Base-by-base conservation (phyloP, 2,113 vertebrate genomes). In the Ochotona princeps region DNA sequence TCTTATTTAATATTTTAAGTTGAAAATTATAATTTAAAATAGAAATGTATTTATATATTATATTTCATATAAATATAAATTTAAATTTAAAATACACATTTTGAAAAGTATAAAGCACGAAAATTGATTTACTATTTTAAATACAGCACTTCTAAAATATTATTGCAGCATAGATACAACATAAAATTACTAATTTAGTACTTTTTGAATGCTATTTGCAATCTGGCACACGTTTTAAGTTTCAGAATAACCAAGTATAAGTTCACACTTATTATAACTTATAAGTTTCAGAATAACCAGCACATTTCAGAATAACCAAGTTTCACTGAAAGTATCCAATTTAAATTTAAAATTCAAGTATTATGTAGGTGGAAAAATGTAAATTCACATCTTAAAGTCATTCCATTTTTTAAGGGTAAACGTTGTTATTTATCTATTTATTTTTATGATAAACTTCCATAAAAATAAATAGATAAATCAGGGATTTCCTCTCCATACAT, bases 111-210 rank as follows among this genome's bases (percentile, higher is more conserved):
- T n/a, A 65, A 73, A n/a, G 28, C 61, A 70, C 44, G 25, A 28
- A 82, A 92, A 60, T 87, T 81, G 65, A 60, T 82, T 66, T 65
- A 61, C 9, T 79, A 32, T 83, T 89, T 88, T 69, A 69, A 54
- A 60, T 5, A 30, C 23, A 83, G 30, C 28, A 20, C 78, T 57
- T 23, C 14, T 2, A 44, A 90, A 89, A 17, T 90, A 69, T 91
- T 54, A 61, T 70, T 87, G 66, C 2, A 83, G 49, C 8, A 57
- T 81, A 63, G 11, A 89, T 2, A 25, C 30, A 74, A 28, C 7
- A 32, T 81, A 76, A 75, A 54, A 61, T 7, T 20, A 84, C 75
- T 57, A 91, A 87, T 87, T 74, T 91, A 13, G 32, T 44, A 66
- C 35, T 73, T 93, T 67, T 63, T 21, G 44, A 49, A 21, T 17